These are phyloP conservation scores for Meleagris gallopavo DNA, from an alignment of 2,113 vertebrate genomes.

Conservation along the genomic window DNA sequence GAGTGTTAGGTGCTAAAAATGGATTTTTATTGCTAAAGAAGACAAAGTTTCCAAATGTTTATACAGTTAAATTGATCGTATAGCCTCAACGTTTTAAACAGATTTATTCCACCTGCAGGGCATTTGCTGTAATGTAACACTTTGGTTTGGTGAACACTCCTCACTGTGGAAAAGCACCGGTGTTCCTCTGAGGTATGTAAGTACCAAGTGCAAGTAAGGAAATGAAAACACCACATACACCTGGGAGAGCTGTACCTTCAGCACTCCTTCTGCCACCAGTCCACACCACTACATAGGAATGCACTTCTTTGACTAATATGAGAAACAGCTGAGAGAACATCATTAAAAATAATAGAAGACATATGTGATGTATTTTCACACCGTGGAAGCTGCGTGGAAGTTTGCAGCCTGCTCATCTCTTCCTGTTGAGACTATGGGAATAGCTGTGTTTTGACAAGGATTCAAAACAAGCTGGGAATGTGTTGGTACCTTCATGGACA, in stretches of 20 bases:
- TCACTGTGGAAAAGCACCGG: background rate
- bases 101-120: background rate
- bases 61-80: background rate
- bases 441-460: background rate
- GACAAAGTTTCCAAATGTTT: background rate
- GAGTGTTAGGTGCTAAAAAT: background rate
- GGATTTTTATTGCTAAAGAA: background rate
- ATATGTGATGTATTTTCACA: background rate
- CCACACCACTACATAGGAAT: background rate
- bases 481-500: background rate
- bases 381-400: background rate
- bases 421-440: background rate
- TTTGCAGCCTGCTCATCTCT: conserved; percentile 4
- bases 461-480: background rate
- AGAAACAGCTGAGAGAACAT: conserved; percentile 18
- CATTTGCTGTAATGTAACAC: background rate
- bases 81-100: background rate
- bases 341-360: conserved; percentile 53
- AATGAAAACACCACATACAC: background rate
- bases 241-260: background rate
- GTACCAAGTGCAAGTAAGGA: background rate
- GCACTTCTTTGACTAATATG: background rate
- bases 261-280: background rate
- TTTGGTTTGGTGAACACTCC: background rate
- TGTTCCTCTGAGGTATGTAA: background rate